Conservation (phyloP, 2,113 vertebrate species). For the Pitta sordida region DNA sequence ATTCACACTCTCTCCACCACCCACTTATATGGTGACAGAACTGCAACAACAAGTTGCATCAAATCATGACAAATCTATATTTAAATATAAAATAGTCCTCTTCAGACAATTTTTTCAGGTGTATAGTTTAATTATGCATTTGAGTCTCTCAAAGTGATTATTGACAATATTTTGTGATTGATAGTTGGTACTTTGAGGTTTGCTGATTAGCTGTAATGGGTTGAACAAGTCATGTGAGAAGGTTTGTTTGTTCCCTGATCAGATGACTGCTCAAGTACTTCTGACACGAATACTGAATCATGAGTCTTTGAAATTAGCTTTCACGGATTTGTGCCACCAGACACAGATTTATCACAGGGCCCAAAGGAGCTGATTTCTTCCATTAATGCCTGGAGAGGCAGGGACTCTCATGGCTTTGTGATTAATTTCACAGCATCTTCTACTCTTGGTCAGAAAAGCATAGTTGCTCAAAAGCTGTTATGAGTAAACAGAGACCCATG, state of each 20-base stretch:
- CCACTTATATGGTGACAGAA: not conserved
- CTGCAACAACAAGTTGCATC: not conserved
- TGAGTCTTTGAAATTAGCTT: not conserved
- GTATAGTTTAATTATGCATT: not conserved
- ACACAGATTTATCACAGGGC: not conserved
- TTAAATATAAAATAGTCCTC: not conserved
- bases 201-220: not conserved
- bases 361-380: not conserved
- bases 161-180: not conserved
- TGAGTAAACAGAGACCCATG: accelerated
- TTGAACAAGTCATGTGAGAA: not conserved
- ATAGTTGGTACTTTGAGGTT: not conserved
- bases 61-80: not conserved
- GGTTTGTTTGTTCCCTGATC: not conserved
- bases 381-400: not conserved
- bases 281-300: not conserved
- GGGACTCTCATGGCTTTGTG: not conserved
- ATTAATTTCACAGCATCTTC: not conserved
- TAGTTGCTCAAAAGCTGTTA: accelerated
- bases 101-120: not conserved
- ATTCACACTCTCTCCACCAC: not conserved
- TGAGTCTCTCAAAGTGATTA: not conserved
- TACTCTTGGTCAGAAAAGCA: not conserved
- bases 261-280: not conserved
- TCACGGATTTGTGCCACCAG: not conserved